Evolutionary conservation across 2,888 invertebrate genomes (phyloP), one percentile per base, ranked within the genome.

Genomic region (Andrena camellia): DNA sequence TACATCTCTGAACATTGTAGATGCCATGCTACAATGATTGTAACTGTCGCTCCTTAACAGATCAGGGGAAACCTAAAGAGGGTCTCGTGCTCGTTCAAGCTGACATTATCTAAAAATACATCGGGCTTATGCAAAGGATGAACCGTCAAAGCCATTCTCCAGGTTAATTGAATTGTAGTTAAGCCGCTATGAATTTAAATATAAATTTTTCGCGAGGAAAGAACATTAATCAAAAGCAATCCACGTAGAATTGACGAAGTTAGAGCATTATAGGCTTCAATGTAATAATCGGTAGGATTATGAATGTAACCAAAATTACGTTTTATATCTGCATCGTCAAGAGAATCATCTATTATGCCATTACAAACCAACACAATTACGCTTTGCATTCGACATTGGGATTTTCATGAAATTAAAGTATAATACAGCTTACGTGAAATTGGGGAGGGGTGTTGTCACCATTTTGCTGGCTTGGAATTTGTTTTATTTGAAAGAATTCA

Each of bases 141-240:
- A 57, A 29, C 48, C 67, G 48, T 57, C 57, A 66, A 71, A 67
- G 67, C 48, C 29, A 62, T 50, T 57, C 33, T 48, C 10, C 10
- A 13, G 29, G 57, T 74, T 82, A 74, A 82, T 78, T 62, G 52
- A 70, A 71, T 78, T 70, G 60, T 71, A 33, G 52, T 29, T 33
- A 23, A 26, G 20, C 20, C n/a, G 3, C 17, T 29, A 10, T 23
- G 60, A 62, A 67, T 76, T 42, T 75, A 26, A 63, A 60, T 75
- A 66, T 3, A 57, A 79, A 57, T 69, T 50, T 13, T 64, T 64
- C 23, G 31, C 26, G 7, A 50, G 31, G 1, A 20, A 26, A 35
- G 1, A 63, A 52, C 69, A 52, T 57, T 59, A 23, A 64, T 78
- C 70, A 48, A 54, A 20, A 6, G 60, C 50, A 48, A 52, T 17